Conservation (phyloP, 1,140 invertebrate genomes). For the Oedothorax gibbosus region DNA sequence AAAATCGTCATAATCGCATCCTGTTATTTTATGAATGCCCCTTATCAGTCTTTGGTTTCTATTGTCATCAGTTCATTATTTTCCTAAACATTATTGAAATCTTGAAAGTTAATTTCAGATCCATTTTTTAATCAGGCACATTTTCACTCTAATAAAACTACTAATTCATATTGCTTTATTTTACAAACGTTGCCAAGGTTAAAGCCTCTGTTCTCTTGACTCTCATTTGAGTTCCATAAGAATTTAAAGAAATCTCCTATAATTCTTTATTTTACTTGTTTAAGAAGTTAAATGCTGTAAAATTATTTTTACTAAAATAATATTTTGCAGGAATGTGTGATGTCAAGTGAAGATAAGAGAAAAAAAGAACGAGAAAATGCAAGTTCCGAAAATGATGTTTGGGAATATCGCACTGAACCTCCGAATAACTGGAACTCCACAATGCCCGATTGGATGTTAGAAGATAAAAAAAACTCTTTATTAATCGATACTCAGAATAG, state of each 20-base stretch:
- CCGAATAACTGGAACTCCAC: constrained; percentile 83
- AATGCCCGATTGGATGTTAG: constrained; percentile 76
- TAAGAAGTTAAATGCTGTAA: not conserved
- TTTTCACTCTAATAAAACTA: too few species aligned
- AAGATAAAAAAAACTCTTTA: constrained; percentile 49
- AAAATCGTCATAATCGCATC: too few species aligned
- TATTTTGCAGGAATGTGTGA: constrained; percentile 74
- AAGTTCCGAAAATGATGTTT: constrained; percentile 81
- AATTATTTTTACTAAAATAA: not conserved
- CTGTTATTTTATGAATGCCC: too few species aligned
- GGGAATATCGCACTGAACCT: constrained; percentile 80
- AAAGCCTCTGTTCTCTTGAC: not conserved
- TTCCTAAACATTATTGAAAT: too few species aligned
- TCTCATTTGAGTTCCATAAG: not conserved
- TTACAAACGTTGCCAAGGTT: not conserved
- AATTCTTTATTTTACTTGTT: not conserved
- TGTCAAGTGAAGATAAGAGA: constrained; percentile 79
- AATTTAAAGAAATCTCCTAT: not conserved
- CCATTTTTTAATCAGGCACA: too few species aligned
- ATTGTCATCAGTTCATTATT: too few species aligned
- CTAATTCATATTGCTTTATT: not conserved
- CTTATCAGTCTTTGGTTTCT: too few species aligned
- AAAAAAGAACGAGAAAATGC: constrained; percentile 74
- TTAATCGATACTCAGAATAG: constrained; percentile 40
- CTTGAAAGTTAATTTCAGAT: too few species aligned